Evolutionary conservation across 2,113 vertebrate species (phyloP).

Genomic region (Myrmophylax atrothorax): DNA sequence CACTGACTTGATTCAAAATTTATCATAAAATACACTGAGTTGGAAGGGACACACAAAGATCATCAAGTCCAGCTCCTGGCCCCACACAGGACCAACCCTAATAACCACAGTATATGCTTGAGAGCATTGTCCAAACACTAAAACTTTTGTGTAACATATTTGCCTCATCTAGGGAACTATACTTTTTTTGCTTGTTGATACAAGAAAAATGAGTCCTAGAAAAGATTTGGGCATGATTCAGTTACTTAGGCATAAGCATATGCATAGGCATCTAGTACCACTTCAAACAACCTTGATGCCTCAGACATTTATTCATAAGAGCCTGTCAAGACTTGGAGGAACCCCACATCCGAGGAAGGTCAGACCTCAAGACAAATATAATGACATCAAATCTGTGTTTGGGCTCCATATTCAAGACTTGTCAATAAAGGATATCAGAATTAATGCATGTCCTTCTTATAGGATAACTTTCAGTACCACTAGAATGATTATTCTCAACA

Average conservation of each 20-base stretch:
- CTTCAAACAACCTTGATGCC: background rate
- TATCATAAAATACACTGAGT: background rate
- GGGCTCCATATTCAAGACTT: background rate
- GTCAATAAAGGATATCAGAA: background rate
- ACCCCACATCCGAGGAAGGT: background rate
- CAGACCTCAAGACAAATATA: background rate
- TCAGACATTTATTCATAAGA: background rate
- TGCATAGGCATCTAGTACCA: background rate
- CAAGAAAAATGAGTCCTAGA: background rate
- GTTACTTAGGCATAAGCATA: background rate
- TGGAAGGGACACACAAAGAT: background rate
- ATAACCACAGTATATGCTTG: background rate
- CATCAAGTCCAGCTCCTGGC: fast-evolving
- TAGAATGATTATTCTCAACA: background rate
- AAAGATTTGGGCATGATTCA: background rate
- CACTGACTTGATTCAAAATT: background rate
- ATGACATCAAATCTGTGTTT: background rate
- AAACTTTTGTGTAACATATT: background rate
- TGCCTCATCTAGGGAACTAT: background rate
- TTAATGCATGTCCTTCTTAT: background rate
- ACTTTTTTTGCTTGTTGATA: background rate
- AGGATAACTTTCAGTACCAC: background rate
- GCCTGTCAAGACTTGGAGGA: background rate
- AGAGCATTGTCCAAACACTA: background rate
- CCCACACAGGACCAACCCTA: background rate